phyloP scores from a whole-genome alignment of 2,797 vertebrate species.

The Chloroceryle inda region DNA sequence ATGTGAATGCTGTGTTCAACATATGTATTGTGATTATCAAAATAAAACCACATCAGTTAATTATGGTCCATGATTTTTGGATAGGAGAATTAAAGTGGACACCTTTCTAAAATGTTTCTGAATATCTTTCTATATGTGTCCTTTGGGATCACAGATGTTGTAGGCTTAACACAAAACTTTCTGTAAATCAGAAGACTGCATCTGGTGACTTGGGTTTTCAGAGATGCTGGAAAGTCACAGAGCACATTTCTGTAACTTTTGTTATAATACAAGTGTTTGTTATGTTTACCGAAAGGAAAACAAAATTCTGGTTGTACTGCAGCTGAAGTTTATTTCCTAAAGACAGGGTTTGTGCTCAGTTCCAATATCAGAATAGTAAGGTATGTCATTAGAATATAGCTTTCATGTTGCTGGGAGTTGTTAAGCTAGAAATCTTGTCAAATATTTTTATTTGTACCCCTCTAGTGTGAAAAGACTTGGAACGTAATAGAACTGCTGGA shows the following conservation, averaged over 20 bases:
- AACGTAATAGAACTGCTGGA: conserved; percentile 81
- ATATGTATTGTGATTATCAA: not conserved
- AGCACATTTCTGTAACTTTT: not conserved
- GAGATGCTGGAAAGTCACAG: not conserved
- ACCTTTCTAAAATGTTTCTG: not conserved
- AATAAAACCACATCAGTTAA: not conserved
- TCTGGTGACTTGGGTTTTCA: not conserved
- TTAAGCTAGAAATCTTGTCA: conserved; percentile 38
- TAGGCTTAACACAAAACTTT: not conserved
- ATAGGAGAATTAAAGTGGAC: not conserved
- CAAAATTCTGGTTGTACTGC: not conserved
- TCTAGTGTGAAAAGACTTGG: conserved; percentile 87
- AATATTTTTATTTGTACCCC: conserved; percentile 66
- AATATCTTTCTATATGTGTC: not conserved
- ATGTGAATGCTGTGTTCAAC: not conserved
- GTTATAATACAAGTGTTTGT: not conserved
- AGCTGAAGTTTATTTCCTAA: not conserved
- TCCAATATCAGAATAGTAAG: not conserved
- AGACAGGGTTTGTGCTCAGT: not conserved
- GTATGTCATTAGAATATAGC: not conserved
- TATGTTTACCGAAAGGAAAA: not conserved
- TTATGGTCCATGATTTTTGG: not conserved
- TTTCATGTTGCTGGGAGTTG: not conserved
- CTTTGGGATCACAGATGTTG: not conserved
- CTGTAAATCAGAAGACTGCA: not conserved